These are phyloP conservation scores for Eufriesea mexicana DNA, from an alignment of 1,140 invertebrate genomes.

Conservation along the genomic window DNA sequence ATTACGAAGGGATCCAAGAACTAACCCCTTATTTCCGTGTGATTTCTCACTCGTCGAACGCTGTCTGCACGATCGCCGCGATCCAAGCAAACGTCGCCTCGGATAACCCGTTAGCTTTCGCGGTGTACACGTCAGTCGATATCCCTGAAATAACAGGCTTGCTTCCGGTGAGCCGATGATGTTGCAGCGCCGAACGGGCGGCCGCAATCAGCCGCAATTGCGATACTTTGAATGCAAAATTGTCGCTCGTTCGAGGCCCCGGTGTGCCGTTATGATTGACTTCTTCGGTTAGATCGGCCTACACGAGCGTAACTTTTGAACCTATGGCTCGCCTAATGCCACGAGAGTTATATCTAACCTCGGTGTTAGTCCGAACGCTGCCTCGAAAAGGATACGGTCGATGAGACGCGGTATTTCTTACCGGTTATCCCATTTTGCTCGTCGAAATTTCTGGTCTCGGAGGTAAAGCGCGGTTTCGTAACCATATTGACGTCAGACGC, in stretches of 20 bases:
- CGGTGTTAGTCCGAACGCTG: neutral
- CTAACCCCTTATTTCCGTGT: constrained; percentile 6
- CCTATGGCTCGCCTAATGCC: neutral
- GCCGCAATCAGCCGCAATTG: constrained; percentile 48
- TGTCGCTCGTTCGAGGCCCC: constrained; percentile 41
- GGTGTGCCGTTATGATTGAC: constrained; percentile 52
- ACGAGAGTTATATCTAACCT: neutral
- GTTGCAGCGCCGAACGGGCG: neutral
- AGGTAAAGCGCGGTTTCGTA: neutral
- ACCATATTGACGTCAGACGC: neutral
- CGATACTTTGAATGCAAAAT: constrained; percentile 50
- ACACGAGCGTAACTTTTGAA: constrained; percentile 27
- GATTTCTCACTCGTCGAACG: constrained; percentile 30
- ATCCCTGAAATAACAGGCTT: constrained; percentile 53
- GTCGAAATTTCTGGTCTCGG: neutral
- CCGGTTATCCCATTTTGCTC: neutral
- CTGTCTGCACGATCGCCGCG: neutral
- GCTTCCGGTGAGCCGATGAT: constrained; percentile 43
- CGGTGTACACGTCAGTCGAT: constrained; percentile 40
- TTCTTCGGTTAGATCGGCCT: constrained; percentile 17
- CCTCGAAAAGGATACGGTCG: neutral
- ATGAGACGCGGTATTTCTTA: constrained; percentile 12
- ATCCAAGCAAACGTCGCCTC: constrained; percentile 20
- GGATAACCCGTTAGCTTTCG: constrained; percentile 43
- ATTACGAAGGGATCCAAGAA: constrained; percentile 1